phyloP scores from a whole-genome alignment of 92 coral and sea anemone genomes.

The Porites divaricata region DNA sequence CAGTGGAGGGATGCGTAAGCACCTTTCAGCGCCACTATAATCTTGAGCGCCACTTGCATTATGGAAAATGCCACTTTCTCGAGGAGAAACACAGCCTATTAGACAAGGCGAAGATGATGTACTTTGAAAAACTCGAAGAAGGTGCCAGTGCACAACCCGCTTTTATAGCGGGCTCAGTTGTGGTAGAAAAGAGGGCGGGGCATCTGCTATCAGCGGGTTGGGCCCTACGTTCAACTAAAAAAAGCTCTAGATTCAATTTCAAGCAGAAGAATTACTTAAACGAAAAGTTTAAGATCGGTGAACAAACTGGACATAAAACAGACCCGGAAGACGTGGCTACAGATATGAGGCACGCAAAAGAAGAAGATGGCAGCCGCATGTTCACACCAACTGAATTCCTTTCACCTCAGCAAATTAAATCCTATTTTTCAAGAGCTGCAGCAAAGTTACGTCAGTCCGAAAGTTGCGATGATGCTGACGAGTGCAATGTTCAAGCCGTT shows the following conservation, averaged over 20 bases:
- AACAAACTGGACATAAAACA: conserved; percentile 51
- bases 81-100: conserved; percentile 41
- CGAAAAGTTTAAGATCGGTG: conserved; percentile 54
- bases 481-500: conserved; percentile 21
- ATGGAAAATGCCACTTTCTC: conserved; percentile 46
- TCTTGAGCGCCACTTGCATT: conserved; percentile 47
- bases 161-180: conserved; percentile 14
- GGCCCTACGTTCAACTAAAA: conserved; percentile 40
- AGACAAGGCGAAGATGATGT: conserved; percentile 46
- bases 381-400: conserved; percentile 48
- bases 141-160: conserved; percentile 49
- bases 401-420: conserved; percentile 41
- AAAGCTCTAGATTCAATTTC: conserved; percentile 42
- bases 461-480: not conserved
- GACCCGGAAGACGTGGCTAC: conserved; percentile 51
- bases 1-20: conserved; percentile 46
- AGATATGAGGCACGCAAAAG: conserved; percentile 52
- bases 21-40: conserved; percentile 40
- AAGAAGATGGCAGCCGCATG: conserved; percentile 48
- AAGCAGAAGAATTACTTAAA: conserved; percentile 64
- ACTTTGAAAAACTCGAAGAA: conserved; percentile 43
- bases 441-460: conserved; percentile 33
- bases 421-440: conserved; percentile 58
- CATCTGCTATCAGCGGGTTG: conserved; percentile 31
- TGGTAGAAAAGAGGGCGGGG: not conserved